Base-by-base conservation (phyloP, 1,140 invertebrate genomes). In the Holotrichia oblita region DNA sequence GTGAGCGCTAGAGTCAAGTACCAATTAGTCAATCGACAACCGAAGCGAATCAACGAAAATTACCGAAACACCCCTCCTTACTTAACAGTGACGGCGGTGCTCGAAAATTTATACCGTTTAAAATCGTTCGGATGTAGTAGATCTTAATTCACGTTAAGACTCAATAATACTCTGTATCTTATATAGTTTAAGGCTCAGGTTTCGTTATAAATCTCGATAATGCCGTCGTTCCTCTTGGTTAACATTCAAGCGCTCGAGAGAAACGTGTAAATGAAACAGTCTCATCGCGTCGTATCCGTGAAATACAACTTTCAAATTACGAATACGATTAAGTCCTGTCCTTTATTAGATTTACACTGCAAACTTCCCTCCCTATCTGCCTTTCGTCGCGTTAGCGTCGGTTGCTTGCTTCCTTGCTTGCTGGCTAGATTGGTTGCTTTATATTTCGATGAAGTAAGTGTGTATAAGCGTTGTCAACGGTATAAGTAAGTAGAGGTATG, bases 201-300 rank as follows among this genome's bases (percentile, higher is more conserved):
- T 44, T 74, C 73, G 73, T 44, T 74, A 44, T 74, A 74, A 74
- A 74, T 74, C 73, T 74, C 73, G 73, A 74, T 74, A 74, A 74
- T 74, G 41, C 73, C 40, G 73, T 17, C 73, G 40, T 74, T 74
- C 41, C 73, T 74, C 73, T 74, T 34, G 73, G 73, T 74, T 74
- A 74, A 44, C 73, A 44, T 74, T 74, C 73, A 44, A 20, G 17
- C 73, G 22, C 34, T 41, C 22, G 73, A 17, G 73, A 17, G 73
- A 44, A 74, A 74, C 73, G 73, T 74, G 73, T 74, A 74, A 74
- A 74, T 74, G 73, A 74, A 74, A 74, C 73, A 74, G 73, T 74
- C 73, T 74, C 73, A 74, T 74, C 73, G 73, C 73, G 34, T 74
- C 34, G 40, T 41, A 41, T 40, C 73, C 34, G 73, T 74, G 73